These are phyloP conservation scores for Orchesellides sinensis DNA, from an alignment of 2,888 invertebrate species.

Conservation along the genomic window DNA sequence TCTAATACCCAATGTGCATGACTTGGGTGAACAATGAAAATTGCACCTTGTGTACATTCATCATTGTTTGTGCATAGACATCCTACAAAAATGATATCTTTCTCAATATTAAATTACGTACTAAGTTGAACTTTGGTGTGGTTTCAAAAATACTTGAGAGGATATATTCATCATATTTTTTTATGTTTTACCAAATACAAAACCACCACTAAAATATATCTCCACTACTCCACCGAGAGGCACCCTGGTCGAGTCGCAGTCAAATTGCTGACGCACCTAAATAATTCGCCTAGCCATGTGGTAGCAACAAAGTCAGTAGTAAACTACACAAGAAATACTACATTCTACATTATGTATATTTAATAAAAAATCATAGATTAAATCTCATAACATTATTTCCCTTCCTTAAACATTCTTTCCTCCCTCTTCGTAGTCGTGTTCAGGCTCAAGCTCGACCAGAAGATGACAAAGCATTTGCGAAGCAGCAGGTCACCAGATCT, in stretches of 20 bases:
- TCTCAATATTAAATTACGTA: slow-evolving; percentile 9
- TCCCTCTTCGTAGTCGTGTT: too few species aligned
- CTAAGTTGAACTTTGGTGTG: slow-evolving; percentile 3
- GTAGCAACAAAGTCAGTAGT: neutral
- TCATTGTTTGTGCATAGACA: too few species aligned
- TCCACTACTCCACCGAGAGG: too few species aligned
- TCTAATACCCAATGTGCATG: neutral
- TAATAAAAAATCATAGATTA: slow-evolving; percentile 32
- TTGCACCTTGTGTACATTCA: neutral
- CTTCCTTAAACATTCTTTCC: neutral
- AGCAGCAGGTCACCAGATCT: slow-evolving; percentile 70
- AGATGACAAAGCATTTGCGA: slow-evolving; percentile 72
- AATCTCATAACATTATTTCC: slow-evolving; percentile 26
- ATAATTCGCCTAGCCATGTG: neutral
- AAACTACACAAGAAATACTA: neutral
- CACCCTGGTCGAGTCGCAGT: slow-evolving; percentile 36
- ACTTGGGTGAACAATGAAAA: neutral
- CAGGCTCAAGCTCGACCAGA: slow-evolving; percentile 18
- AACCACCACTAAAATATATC: too few species aligned
- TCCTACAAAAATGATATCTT: neutral
- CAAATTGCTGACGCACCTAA: slow-evolving; percentile 27
- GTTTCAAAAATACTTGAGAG: neutral
- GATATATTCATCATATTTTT: neutral
- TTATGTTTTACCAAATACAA: neutral
- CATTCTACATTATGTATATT: too few species aligned